These are phyloP conservation scores for Plebejus argus DNA, from an alignment of 2,888 invertebrate genomes.

Conservation along the genomic window DNA sequence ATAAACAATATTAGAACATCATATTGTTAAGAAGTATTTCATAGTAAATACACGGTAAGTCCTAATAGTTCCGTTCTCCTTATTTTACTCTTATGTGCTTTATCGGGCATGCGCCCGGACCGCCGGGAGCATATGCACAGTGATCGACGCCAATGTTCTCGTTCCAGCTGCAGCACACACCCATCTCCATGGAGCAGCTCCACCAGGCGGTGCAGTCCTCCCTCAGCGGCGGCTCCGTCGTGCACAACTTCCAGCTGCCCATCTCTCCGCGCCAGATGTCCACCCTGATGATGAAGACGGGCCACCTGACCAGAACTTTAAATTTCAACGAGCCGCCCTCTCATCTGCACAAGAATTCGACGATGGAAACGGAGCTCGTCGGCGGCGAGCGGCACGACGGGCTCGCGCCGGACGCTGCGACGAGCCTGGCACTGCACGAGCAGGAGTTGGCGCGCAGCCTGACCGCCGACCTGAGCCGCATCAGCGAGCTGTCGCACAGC, in stretches of 20 bases:
- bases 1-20: too few relatives aligned
- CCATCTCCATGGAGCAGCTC: constrained; percentile 71
- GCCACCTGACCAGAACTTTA: constrained; percentile 58
- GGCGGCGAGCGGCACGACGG: constrained; percentile 56
- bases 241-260: constrained; percentile 69
- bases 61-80: too few relatives aligned
- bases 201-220: constrained; percentile 72
- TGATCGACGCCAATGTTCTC: neutral
- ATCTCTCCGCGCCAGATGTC: constrained; percentile 72
- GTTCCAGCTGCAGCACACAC: constrained; percentile 63
- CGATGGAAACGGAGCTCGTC: constrained; percentile 57
- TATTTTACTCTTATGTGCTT: too few relatives aligned
- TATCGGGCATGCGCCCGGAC: too few relatives aligned
- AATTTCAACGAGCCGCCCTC: constrained; percentile 67
- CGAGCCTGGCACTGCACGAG: constrained; percentile 54
- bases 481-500: constrained; percentile 40
- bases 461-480: constrained; percentile 42
- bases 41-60: too few relatives aligned
- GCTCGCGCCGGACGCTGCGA: constrained; percentile 45
- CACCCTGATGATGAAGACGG: constrained; percentile 68
- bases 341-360: constrained; percentile 56
- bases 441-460: constrained; percentile 49
- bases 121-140: too few relatives aligned
- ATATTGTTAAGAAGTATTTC: too few relatives aligned
- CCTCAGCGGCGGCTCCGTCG: constrained; percentile 54